Base-by-base conservation (phyloP, 2,797 vertebrate genomes). In the Spondyliosoma cantharus region DNA sequence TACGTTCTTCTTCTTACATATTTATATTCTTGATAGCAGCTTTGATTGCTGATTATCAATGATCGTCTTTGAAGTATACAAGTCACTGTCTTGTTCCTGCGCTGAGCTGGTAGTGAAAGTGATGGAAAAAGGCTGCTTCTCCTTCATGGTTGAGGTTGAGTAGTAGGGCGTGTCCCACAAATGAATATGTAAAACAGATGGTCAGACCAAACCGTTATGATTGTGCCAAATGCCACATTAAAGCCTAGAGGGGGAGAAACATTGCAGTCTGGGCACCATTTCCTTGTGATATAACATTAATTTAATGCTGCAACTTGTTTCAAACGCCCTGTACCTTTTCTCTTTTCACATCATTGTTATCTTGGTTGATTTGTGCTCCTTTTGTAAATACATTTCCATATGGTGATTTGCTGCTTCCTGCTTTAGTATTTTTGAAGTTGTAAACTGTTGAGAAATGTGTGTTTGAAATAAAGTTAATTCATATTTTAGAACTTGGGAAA, bases 381-480 rank as follows among this genome's bases (percentile, higher is more conserved):
- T 24, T 25, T 3, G 67, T 9, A 29, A n/a, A 0, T 25, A 12
- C 5, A 69, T 73, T 64, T 71, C 9, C 13, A 11, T 48, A 29
- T 63, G 11, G 14, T 49, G 4, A 66, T 27, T 54, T 49, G 25
- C 15, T 50, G 45, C 46, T 68, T 50, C 14, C 52, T 48, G 24
- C 1, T 61, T 15, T 65, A 49, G 29, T 56, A 61, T 46, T 6
- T 48, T 60, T 25, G 4, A 57, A 19, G 37, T 24, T 65, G 24
- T 57, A 70, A 42, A 54, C 5, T 2, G 49, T 63, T 53, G 22
- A 37, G 1, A 46, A 54, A n/a, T 1, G 7, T 61, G 24, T 9
- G 60, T 63, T 46, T 59, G 37, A 76, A 71, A 24, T 59, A 43
- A 53, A 57, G 14, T 65, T 7, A 17, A 29, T 67, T 29, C n/a